Percentiles rank a stretch among this genome's conserved stretches.
Conservation (phyloP, 1,140 invertebrate genomes). For the Drosophila sechellia region DNA sequence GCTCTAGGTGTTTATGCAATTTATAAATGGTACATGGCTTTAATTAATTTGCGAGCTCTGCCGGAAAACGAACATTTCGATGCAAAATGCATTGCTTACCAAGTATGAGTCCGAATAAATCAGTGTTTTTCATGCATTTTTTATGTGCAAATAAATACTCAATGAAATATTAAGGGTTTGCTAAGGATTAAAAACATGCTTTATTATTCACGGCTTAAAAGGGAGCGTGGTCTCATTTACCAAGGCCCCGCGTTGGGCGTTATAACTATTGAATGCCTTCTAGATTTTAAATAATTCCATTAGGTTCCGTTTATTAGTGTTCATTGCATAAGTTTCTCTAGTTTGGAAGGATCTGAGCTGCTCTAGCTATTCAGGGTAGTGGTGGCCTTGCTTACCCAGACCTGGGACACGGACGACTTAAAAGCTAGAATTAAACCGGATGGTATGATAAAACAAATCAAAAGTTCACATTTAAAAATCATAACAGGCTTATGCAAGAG, state of each 20-base stretch:
- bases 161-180: background rate
- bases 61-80: background rate
- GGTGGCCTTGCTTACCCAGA: too few relatives aligned
- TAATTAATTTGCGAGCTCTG: constrained; percentile 10
- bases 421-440: too few relatives aligned
- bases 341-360: too few relatives aligned
- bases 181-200: background rate
- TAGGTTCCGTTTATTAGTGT: background rate
- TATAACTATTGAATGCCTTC: background rate
- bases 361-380: too few relatives aligned
- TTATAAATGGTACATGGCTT: constrained; percentile 24
- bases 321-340: background rate
- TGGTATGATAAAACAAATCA: too few relatives aligned
- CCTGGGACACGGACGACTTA: too few relatives aligned
- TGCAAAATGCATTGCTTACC: background rate
- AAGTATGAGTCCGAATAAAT: background rate
- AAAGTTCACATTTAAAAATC: too few relatives aligned
- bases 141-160: too few relatives aligned
- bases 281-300: background rate
- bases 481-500: too few relatives aligned
- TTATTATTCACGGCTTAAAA: too few relatives aligned
- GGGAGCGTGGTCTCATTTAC: background rate
- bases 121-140: too few relatives aligned
- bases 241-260: background rate
- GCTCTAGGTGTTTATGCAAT: constrained; percentile 23